A percentile compares a stretch with the other conserved stretches of the same genome.
Conservation (phyloP, 2,888 invertebrate genomes). For the Oscheius onirici region DNA sequence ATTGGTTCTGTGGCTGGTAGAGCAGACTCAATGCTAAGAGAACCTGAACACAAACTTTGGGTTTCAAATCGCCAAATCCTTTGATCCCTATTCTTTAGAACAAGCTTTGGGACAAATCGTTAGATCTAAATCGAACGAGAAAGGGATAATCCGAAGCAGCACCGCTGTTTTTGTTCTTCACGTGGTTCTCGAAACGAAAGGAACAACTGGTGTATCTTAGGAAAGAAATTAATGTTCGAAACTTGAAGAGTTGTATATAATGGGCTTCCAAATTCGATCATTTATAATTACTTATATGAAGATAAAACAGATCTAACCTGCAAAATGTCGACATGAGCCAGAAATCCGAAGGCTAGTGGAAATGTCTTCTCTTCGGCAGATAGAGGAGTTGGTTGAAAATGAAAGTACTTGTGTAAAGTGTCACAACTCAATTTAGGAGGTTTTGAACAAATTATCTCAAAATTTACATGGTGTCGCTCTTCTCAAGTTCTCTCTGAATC, state of each 20-base stretch:
- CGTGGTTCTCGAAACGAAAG: too few relatives aligned
- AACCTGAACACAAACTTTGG: background rate
- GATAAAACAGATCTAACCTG: constrained; percentile 25
- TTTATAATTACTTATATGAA: too few relatives aligned
- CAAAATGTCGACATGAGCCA: constrained; percentile 15
- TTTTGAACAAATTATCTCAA: too few relatives aligned
- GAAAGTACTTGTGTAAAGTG: constrained; percentile 20
- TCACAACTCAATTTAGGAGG: background rate
- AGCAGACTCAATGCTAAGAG: constrained; percentile 20
- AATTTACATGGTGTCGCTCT: background rate
- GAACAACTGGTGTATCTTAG: too few relatives aligned
- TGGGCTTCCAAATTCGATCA: too few relatives aligned
- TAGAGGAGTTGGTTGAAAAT: constrained; percentile 19
- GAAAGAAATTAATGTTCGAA: too few relatives aligned
- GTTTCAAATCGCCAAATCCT: too few relatives aligned
- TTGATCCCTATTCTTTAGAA: too few relatives aligned
- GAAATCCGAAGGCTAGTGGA: constrained; percentile 28
- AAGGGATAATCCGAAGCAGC: too few relatives aligned
- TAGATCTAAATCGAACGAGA: too few relatives aligned
- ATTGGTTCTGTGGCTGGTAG: constrained; percentile 34
- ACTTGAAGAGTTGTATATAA: background rate
- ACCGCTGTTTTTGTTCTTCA: too few relatives aligned
- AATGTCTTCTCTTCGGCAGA: constrained; percentile 23
- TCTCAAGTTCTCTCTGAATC: constrained; percentile 4
- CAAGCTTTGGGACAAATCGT: too few relatives aligned